Percentiles rank a stretch among this genome's conserved stretches.
These are phyloP conservation scores for Ictalurus punctatus DNA, from an alignment of 2,113 vertebrate species.

Conservation along the genomic window DNA sequence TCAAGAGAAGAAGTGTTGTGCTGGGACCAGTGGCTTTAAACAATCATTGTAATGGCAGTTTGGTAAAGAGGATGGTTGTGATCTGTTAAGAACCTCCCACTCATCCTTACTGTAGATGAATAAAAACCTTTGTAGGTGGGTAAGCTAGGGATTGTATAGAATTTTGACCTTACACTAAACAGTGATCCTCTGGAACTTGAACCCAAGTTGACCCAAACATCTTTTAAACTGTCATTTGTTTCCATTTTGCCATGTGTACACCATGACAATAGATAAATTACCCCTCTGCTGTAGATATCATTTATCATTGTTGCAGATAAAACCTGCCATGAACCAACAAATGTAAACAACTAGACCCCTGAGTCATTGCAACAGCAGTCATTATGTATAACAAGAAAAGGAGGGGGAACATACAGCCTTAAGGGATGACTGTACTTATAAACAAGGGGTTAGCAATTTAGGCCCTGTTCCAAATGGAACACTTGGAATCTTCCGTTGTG, in stretches of 20 bases:
- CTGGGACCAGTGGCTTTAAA: not conserved
- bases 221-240: not conserved
- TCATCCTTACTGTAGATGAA: not conserved
- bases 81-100: not conserved
- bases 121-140: not conserved
- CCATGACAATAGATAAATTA: not conserved
- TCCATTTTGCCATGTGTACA: not conserved
- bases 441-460: not conserved
- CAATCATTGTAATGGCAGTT: not conserved
- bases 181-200: not conserved
- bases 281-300: not conserved
- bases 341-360: not conserved
- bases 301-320: conserved; percentile 6
- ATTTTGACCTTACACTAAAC: not conserved
- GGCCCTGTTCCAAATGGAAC: not conserved
- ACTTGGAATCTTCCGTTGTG: not conserved
- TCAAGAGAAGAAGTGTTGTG: not conserved
- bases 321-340: not conserved
- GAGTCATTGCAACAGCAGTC: not conserved
- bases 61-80: not conserved
- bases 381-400: not conserved
- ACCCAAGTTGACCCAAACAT: not conserved
- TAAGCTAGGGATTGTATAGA: not conserved
- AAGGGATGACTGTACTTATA: not conserved
- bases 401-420: not conserved